A percentile compares a stretch with the other conserved stretches of the same genome.
Evolutionary conservation across 2,888 invertebrate genomes (phyloP).

Genomic region (Leucophenga montana): DNA sequence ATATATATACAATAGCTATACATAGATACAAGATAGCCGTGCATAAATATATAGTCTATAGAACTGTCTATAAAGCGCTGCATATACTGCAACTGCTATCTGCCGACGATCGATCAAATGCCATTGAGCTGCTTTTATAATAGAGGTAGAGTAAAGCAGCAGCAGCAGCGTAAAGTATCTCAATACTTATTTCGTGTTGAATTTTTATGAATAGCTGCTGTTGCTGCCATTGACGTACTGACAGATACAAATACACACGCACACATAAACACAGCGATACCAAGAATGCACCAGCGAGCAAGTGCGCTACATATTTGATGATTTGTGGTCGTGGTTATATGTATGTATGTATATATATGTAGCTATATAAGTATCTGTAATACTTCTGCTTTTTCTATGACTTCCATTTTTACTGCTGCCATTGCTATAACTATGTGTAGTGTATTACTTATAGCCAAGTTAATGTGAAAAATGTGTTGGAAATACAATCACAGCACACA

Average conservation of each 20-base stretch:
- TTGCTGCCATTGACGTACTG: neutral
- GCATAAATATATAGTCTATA: neutral
- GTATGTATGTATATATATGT: no score
- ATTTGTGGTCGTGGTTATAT: no score
- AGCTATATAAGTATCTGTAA: neutral
- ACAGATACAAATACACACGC: no score
- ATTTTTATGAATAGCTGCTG: constrained; percentile 22
- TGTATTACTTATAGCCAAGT: constrained; percentile 37
- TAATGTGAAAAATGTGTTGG: constrained; percentile 63
- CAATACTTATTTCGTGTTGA: constrained; percentile 18
- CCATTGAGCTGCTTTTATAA: no score
- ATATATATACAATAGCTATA: no score
- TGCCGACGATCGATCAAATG: constrained; percentile 56
- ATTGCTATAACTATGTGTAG: neutral
- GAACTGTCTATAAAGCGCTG: neutral
- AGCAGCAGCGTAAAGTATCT: constrained; percentile 8
- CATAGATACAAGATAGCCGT: neutral
- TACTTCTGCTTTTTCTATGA: neutral
- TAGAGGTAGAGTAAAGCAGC: no score
- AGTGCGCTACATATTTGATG: no score
- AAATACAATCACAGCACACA: constrained; percentile 34
- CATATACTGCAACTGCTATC: constrained; percentile 40
- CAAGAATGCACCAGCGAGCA: no score
- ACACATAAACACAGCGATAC: no score
- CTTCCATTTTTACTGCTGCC: neutral